A percentile compares a stretch with the other conserved stretches of the same genome.
Conservation (phyloP, 2,888 invertebrate species). For the Orchesella flavescens region DNA sequence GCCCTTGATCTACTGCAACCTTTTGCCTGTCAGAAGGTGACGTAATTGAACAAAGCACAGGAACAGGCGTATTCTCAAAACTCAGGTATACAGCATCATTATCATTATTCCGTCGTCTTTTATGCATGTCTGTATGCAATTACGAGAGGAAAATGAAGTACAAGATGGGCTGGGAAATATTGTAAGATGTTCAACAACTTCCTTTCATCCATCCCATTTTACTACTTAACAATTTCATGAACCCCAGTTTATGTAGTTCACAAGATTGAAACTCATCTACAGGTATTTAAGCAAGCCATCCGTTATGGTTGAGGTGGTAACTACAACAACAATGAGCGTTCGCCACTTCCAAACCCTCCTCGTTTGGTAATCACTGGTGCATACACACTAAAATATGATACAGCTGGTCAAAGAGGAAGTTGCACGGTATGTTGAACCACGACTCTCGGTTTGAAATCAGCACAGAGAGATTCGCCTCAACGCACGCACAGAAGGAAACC, state of each 20-base stretch:
- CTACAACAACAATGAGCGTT: constrained; percentile 39
- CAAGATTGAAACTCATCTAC: too few relatives aligned
- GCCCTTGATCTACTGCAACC: neutral
- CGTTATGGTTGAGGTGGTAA: constrained; percentile 51
- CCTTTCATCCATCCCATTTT: constrained; percentile 16
- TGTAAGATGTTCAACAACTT: constrained; percentile 19
- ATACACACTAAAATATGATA: constrained; percentile 15
- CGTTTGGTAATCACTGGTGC: constrained; percentile 57
- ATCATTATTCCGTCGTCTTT: neutral
- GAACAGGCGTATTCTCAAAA: constrained; percentile 33
- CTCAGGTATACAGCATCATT: neutral
- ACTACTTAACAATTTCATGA: constrained; percentile 20
- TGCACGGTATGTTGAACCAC: neutral
- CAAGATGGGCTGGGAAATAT: constrained; percentile 16
- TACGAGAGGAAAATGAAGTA: constrained; percentile 20
- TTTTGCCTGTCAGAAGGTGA: neutral
- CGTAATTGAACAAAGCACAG: neutral
- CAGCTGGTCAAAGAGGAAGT: constrained; percentile 56
- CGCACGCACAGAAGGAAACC: neutral
- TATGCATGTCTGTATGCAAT: constrained; percentile 4
- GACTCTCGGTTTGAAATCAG: neutral
- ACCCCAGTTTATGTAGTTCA: too few relatives aligned
- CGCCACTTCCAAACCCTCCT: constrained; percentile 45
- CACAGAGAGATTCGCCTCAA: neutral
- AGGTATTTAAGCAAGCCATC: constrained; percentile 10